Percentiles rank a stretch among this genome's conserved stretches.
Conservation (phyloP, 2,113 vertebrate species). For the Xiphophorus hellerii region DNA sequence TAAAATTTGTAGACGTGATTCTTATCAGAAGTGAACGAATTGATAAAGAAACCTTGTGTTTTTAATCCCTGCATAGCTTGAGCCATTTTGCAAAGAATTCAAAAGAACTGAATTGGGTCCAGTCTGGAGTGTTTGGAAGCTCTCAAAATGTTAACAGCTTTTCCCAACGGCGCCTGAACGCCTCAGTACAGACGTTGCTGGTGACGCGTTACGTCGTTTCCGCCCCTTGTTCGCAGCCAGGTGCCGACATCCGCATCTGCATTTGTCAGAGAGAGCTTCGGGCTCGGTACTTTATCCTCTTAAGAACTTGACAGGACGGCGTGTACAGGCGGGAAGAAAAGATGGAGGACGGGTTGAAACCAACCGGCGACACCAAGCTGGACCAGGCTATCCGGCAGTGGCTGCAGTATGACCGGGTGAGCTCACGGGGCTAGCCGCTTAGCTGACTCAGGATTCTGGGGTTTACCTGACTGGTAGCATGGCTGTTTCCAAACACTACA, state of each 20-base stretch:
- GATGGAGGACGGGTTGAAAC: constrained; percentile 57
- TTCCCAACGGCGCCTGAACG: neutral
- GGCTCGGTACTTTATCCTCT: neutral
- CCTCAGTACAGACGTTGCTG: neutral
- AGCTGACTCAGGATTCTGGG: neutral
- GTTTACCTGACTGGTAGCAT: neutral
- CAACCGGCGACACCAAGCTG: constrained; percentile 63
- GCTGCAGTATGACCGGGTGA: constrained; percentile 89
- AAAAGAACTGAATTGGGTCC: too few relatives aligned
- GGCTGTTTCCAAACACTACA: neutral
- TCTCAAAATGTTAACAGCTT: neutral
- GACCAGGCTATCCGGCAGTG: constrained; percentile 80
- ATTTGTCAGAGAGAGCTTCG: too few relatives aligned
- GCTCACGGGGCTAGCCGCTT: constrained; percentile 28
- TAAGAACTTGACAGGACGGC: neutral
- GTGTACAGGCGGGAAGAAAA: neutral
- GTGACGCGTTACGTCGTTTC: neutral
- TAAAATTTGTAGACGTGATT: neutral
- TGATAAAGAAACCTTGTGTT: neutral
- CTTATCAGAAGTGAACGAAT: neutral
- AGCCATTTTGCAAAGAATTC: neutral
- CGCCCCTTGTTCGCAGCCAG: neutral
- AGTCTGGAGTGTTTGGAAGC: too few relatives aligned
- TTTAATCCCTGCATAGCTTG: neutral
- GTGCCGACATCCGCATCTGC: neutral